Conservation (phyloP, 2,797 vertebrate genomes). For the Gymnocypris eckloni region DNA sequence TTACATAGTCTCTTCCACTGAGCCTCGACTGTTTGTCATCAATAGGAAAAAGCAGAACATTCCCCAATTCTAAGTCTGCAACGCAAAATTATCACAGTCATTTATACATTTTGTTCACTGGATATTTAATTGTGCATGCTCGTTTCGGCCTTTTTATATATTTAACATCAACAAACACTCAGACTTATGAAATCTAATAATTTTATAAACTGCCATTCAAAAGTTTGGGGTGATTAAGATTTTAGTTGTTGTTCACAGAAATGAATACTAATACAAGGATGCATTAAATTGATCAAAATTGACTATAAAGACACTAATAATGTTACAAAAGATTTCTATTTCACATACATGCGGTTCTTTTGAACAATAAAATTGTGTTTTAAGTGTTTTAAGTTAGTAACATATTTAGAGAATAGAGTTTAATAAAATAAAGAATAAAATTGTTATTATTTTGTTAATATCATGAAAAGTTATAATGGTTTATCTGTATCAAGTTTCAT, state of each 20-base stretch:
- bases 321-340: background rate
- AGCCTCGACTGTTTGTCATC: constrained; percentile 88
- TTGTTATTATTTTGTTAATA: background rate
- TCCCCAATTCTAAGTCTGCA: constrained; percentile 87
- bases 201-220: background rate
- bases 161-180: background rate
- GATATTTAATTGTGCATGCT: background rate
- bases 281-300: background rate
- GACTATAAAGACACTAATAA: background rate
- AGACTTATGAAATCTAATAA: background rate
- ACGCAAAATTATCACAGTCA: constrained; percentile 38
- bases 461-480: background rate
- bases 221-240: background rate
- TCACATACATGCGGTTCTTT: background rate
- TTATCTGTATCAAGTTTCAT: background rate
- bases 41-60: constrained; percentile 88
- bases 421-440: background rate
- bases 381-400: background rate
- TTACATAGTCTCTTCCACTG: constrained; percentile 85
- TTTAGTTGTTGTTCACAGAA: background rate
- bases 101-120: background rate
- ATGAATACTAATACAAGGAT: background rate
- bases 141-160: background rate
- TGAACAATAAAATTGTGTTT: background rate
- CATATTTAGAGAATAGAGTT: background rate